Conservation (phyloP, 2,888 invertebrate genomes). For the Orthonevra nobilis region DNA sequence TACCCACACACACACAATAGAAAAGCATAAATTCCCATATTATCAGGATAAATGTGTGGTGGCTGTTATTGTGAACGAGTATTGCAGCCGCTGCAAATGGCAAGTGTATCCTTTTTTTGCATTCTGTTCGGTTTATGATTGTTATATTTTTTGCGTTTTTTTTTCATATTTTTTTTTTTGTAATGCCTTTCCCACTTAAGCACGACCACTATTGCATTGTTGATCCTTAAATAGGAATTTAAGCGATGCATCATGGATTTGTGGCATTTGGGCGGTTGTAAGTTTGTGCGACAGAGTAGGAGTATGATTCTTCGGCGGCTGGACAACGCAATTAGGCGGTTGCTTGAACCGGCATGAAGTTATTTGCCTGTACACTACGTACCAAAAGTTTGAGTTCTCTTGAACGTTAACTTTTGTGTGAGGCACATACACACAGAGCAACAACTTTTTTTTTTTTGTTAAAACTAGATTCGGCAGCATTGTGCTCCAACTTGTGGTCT, state of each 20-base stretch:
- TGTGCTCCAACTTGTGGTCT: too few relatives aligned
- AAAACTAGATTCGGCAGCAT: too few relatives aligned
- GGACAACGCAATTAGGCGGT: constrained; percentile 61
- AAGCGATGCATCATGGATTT: constrained; percentile 54
- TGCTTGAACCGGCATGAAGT: constrained; percentile 27
- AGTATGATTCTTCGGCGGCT: constrained; percentile 11
- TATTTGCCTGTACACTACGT: background rate
- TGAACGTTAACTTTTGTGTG: too few relatives aligned
- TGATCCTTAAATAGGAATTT: constrained; percentile 59
- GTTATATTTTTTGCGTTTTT: constrained; percentile 40
- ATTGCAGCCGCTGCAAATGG: constrained; percentile 59
- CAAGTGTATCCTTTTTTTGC: constrained; percentile 42
- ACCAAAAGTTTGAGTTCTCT: background rate
- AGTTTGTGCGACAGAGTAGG: constrained; percentile 14
- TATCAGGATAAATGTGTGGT: constrained; percentile 41
- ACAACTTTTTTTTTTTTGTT: too few relatives aligned
- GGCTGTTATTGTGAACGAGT: constrained; percentile 55
- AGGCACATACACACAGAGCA: too few relatives aligned
- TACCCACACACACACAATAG: constrained; percentile 6
- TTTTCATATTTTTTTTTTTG: background rate
- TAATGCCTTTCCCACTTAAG: background rate
- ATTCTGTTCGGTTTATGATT: constrained; percentile 43
- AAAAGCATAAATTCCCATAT: constrained; percentile 33
- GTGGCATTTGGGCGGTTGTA: constrained; percentile 7
- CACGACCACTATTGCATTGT: constrained; percentile 18